Evolutionary conservation across 2,113 vertebrate genomes (phyloP), one percentile per base, ranked within the genome.

Genomic region (Cairina moschata): DNA sequence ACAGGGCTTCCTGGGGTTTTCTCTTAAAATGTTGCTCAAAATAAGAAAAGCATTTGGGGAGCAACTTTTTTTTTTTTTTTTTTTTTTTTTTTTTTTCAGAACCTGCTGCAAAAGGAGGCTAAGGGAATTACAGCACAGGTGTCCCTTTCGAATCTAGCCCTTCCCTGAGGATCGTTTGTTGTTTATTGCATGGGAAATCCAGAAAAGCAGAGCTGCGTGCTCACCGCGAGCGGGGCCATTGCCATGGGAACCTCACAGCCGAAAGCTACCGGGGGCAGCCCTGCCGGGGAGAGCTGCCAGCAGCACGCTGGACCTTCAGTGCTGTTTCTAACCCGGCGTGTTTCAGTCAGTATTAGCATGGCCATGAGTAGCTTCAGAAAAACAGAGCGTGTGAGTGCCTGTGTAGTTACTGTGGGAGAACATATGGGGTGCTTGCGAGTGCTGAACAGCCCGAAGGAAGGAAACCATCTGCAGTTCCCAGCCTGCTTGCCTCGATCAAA

Each of bases 241-340:
- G 46, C 91, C 80, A 90, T 96, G 94, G 96, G 48, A 94, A 95
- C 89, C 81, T 75, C 76, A 75, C 67, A 86, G 81, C 59, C 62
- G 71, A 89, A 82, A 76, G 48, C 59, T 15, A 42, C 71, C 21
- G 48, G 78, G 88, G 67, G 40, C 54, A 67, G 73, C 52, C 88
- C 86, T 81, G 83, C 84, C 87, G 59, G 71, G 42, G 42, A 71
- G 69, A 65, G 65, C 88, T 83, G 94, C 81, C 52, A 42, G 38
- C 56, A 36, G 65, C 42, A 79, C 28, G 84, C 82, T 71, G 67
- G 92, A 7, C 42, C 68, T 78, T 90, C 65, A 42, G 52, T 25
- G 50, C 23, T 72, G 44, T 82, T 69, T 26, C 34, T 58, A 32
- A 72, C 88, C 74, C 36, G 73, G 59, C 32, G 34, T 44, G 32